Conservation (phyloP, 2,888 invertebrate species). For the Plebejus melissa region DNA sequence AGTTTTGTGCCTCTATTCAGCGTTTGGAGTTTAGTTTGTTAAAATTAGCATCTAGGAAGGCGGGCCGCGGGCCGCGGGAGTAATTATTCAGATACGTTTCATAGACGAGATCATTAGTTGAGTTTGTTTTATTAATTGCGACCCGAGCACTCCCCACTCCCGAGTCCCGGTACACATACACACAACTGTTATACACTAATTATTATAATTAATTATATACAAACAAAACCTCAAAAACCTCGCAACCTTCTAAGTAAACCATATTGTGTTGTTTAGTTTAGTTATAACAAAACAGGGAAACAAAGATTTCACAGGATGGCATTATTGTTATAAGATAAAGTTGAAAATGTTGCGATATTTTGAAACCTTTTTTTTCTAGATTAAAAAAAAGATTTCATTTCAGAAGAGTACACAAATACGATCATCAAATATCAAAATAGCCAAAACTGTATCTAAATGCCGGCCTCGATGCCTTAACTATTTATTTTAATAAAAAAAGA, state of each 20-base stretch:
- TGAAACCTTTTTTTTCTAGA: too few relatives aligned
- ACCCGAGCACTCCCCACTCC: slow-evolving; percentile 1
- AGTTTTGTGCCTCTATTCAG: background rate
- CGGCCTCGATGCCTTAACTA: too few relatives aligned
- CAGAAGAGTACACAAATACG: too few relatives aligned
- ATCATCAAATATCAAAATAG: too few relatives aligned
- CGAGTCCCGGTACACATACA: slow-evolving; percentile 3
- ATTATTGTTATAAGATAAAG: too few relatives aligned
- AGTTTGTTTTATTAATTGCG: slow-evolving; percentile 28
- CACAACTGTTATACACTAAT: background rate
- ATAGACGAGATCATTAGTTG: slow-evolving; percentile 26
- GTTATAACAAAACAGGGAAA: background rate
- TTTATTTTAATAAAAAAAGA: background rate
- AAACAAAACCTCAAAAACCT: background rate
- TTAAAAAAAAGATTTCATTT: too few relatives aligned
- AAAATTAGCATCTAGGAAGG: slow-evolving; percentile 19
- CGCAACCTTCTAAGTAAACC: background rate
- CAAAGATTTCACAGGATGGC: too few relatives aligned
- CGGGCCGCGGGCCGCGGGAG: background rate
- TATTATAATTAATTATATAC: background rate
- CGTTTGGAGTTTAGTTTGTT: background rate
- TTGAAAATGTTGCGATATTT: too few relatives aligned
- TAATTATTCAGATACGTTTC: slow-evolving; percentile 28
- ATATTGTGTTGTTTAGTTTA: background rate
- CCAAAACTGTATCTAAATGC: too few relatives aligned